Conservation (phyloP, 1,140 invertebrate species). For the Pseudomyrmex concolor region DNA sequence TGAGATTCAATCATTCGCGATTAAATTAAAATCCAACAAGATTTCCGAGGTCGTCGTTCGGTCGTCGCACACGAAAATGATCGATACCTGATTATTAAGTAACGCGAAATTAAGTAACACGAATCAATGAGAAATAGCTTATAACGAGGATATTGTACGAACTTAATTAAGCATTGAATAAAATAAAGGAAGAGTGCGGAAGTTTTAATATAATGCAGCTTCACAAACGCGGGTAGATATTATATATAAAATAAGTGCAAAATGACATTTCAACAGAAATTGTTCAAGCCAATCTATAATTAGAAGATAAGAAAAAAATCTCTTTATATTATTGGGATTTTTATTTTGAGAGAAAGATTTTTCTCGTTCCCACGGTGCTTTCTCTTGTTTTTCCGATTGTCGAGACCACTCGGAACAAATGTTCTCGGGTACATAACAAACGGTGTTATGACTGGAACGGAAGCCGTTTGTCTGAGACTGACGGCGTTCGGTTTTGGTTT, state of each 20-base stretch:
- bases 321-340: background rate
- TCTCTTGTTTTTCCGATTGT: background rate
- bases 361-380: background rate
- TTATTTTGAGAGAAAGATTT: background rate
- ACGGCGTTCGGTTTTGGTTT: constrained; percentile 39
- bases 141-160: constrained; percentile 21
- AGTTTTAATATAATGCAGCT: background rate
- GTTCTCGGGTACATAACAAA: constrained; percentile 12
- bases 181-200: background rate
- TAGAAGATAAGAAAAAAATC: background rate
- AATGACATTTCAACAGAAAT: constrained; percentile 17
- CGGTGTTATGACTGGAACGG: constrained; percentile 28
- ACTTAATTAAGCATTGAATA: constrained; percentile 47
- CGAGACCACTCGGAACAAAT: constrained; percentile 1
- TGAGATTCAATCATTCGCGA: constrained; percentile 28
- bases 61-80: background rate
- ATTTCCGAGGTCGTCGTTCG: background rate
- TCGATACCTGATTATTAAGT: constrained; percentile 40
- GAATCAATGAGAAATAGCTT: background rate
- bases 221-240: too few species aligned
- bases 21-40: constrained; percentile 46
- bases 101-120: constrained; percentile 40
- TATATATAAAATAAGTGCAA: background rate
- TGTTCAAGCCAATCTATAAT: background rate
- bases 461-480: constrained; percentile 46